Conservation (phyloP, 92 coral and sea anemone species). For the Blastomussa wellsi region DNA sequence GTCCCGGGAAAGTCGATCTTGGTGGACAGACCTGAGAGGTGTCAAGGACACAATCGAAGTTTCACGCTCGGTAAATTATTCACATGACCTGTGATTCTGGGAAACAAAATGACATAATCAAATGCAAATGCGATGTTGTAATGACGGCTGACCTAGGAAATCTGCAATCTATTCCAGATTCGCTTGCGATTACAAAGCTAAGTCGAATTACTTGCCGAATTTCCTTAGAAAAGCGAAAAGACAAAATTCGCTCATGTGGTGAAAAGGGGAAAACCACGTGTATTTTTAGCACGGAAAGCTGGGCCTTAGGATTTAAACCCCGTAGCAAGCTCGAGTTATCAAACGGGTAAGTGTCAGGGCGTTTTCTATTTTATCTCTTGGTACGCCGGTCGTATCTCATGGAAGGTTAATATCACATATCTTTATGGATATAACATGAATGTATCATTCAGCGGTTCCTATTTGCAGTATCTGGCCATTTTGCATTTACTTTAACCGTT, state of each 20-base stretch:
- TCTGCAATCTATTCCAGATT: conserved; percentile 63
- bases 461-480: neutral
- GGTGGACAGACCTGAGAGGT: conserved; percentile 9
- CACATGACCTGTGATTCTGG: conserved; percentile 76
- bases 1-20: conserved; percentile 34
- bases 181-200: conserved; percentile 56
- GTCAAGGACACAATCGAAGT: conserved; percentile 40
- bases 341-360: conserved; percentile 75
- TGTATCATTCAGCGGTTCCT: neutral
- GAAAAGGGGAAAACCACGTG: conserved; percentile 26
- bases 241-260: conserved; percentile 44
- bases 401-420: conserved; percentile 16
- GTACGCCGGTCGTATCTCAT: conserved; percentile 21
- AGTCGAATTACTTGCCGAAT: conserved; percentile 72
- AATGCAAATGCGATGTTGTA: conserved; percentile 95
- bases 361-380: conserved; percentile 19
- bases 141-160: conserved; percentile 80
- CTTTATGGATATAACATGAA: neutral
- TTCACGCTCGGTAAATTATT: conserved; percentile 67
- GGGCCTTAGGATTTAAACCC: conserved; percentile 47
- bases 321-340: conserved; percentile 41
- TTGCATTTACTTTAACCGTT: neutral
- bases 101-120: conserved; percentile 89
- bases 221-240: conserved; percentile 57
- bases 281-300: conserved; percentile 43